Evolutionary conservation across 2,888 invertebrate genomes (phyloP), one percentile per base, ranked within the genome.

Genomic region (Oegoconia quadripuncta): DNA sequence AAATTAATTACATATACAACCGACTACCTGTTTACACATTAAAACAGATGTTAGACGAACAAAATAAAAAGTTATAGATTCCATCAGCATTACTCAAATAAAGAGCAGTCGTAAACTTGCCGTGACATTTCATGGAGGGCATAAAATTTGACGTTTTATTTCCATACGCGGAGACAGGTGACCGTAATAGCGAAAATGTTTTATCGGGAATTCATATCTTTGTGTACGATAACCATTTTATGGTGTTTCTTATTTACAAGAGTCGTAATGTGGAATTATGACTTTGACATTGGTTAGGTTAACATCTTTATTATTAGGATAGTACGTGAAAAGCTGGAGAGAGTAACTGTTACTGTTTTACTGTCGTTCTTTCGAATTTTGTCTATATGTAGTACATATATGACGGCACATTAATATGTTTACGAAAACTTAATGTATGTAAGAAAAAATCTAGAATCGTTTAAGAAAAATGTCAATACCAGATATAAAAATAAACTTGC

Each of bases 41-140:
- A 14, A 28, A 13, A 14, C 12, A 20, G 3, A 33, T 18, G n/a
- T 38, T 39, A 42, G 34, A 37, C 37, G 22, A 37, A 41, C 41
- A 51, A 52, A 49, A 50, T 45, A 37, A 42, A 44, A 42, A 42
- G 20, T 63, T 68, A 71, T 69, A 62, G 70, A 67, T 67, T 64
- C 55, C 55, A 56, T 55, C 53, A 61, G 48, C 53, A 50, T 52
- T 42, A 44, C 46, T 44, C 46, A 50, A 52, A 57, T 51, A 53
- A 45, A 27, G 13, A 5, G 3, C 13, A 13, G 27, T 44, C 59
- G 50, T 72, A 70, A 70, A 70, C 49, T 52, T 39, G 44, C 42
- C 43, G 48, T 49, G 28, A 22, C 42, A 44, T 50, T 47, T 44
- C 49, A 55, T 43, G 48, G 47, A 33, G 54, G 50, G 50, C 52